Evolutionary conservation across 2,888 invertebrate species (phyloP).

Genomic region (Amphiduros pacificus): DNA sequence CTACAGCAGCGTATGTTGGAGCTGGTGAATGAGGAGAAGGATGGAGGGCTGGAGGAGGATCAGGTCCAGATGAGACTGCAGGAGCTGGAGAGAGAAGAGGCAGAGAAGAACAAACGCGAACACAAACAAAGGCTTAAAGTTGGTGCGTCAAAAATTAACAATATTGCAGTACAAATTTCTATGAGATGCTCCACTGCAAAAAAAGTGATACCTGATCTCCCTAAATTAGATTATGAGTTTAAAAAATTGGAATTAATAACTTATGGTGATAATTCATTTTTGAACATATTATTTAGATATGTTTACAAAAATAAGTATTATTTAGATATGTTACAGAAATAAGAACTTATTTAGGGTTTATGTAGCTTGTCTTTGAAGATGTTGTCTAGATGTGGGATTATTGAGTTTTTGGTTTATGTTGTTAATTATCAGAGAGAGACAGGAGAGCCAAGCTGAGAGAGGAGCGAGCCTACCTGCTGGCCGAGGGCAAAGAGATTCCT

Average conservation of each 20-base stretch:
- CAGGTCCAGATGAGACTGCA: conserved; percentile 2
- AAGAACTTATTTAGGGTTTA: too few relatives aligned
- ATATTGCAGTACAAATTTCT: too few relatives aligned
- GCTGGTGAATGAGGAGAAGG: neutral
- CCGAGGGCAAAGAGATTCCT: conserved; percentile 47
- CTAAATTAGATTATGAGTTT: too few relatives aligned
- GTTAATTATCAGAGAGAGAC: conserved; percentile 49
- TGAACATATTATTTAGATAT: neutral
- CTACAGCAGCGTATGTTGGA: neutral
- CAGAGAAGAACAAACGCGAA: conserved; percentile 35
- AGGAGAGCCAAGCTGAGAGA: conserved; percentile 42
- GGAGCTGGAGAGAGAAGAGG: conserved; percentile 36
- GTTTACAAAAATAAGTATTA: neutral
- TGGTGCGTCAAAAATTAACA: too few relatives aligned
- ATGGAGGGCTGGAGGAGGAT: neutral
- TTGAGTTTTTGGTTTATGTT: conserved; percentile 1
- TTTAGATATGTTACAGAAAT: too few relatives aligned
- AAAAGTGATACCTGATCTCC: too few relatives aligned
- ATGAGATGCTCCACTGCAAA: too few relatives aligned
- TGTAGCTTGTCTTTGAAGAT: neutral
- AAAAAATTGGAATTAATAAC: too few relatives aligned
- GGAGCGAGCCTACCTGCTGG: conserved; percentile 29
- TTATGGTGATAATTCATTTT: neutral
- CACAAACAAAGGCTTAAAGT: conserved; percentile 7
- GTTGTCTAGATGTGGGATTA: neutral